A percentile compares a stretch with the other conserved stretches of the same genome.
phyloP scores from a whole-genome alignment of 2,888 invertebrate species.

The Parnassius smintheus region DNA sequence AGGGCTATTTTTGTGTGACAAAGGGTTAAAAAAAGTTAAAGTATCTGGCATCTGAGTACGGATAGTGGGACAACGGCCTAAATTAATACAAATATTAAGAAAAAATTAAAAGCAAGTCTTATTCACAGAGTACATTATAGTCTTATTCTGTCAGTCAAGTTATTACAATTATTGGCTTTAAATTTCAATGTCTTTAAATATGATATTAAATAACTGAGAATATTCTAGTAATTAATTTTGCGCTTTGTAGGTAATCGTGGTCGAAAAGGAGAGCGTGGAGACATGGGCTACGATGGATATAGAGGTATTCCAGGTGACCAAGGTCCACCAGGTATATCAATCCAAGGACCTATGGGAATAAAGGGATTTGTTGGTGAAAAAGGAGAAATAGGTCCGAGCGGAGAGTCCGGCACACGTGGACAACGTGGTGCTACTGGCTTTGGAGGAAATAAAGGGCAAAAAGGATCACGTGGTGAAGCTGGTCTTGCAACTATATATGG shows the following conservation, averaged over 20 bases:
- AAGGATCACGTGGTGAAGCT: conserved; percentile 72
- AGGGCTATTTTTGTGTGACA: too few relatives aligned
- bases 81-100: too few relatives aligned
- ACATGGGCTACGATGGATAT: conserved; percentile 57
- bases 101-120: too few relatives aligned
- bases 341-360: conserved; percentile 70
- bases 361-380: conserved; percentile 85
- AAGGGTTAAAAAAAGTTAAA: too few relatives aligned
- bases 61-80: too few relatives aligned
- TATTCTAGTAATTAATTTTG: too few relatives aligned
- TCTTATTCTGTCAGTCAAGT: too few relatives aligned
- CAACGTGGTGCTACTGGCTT: conserved; percentile 82
- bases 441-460: conserved; percentile 81
- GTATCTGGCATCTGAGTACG: too few relatives aligned
- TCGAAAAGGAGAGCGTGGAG: conserved; percentile 59
- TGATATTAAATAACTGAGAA: too few relatives aligned
- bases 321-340: conserved; percentile 63
- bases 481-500: conserved; percentile 72
- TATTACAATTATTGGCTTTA: too few relatives aligned
- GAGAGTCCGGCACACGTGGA: conserved; percentile 78
- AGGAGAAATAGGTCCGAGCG: conserved; percentile 84
- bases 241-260: conserved; percentile 39
- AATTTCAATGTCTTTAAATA: too few relatives aligned
- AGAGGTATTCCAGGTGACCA: conserved; percentile 57
- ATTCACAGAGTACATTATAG: too few relatives aligned